A percentile compares a stretch with the other conserved stretches of the same genome.
Evolutionary conservation across 2,888 invertebrate species (phyloP).

Genomic region (Synanthedon andrenaeformis): DNA sequence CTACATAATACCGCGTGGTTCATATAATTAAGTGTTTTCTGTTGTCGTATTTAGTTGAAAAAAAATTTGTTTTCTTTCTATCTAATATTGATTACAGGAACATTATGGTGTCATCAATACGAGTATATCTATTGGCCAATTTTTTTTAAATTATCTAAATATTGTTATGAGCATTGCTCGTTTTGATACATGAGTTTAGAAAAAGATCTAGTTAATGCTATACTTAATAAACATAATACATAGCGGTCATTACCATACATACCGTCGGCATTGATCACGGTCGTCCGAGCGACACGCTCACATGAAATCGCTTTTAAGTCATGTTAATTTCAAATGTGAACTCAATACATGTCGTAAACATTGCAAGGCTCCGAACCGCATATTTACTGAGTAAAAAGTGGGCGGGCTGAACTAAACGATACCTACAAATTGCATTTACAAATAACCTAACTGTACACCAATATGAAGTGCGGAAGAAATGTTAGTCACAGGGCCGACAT

Average conservation of each 20-base stretch:
- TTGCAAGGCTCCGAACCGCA: conserved; percentile 43
- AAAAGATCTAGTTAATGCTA: not conserved
- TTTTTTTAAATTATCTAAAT: too few species aligned
- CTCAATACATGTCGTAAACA: conserved; percentile 31
- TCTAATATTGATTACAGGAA: too few species aligned
- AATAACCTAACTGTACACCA: not conserved
- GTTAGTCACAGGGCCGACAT: conserved; percentile 64
- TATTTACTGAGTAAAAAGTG: conserved; percentile 30
- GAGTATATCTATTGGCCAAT: too few species aligned
- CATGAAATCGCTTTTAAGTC: conserved; percentile 33
- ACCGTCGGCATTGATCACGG: conserved; percentile 47
- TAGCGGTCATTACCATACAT: conserved; percentile 35
- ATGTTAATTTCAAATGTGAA: conserved; percentile 40
- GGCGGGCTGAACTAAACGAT: conserved; percentile 17
- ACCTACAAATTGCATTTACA: not conserved
- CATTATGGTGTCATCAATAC: too few species aligned
- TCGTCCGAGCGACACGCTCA: conserved; percentile 20
- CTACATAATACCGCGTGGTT: too few species aligned
- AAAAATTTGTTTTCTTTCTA: too few species aligned
- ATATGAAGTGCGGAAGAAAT: conserved; percentile 43
- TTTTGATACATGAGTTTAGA: not conserved
- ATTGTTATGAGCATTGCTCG: too few species aligned
- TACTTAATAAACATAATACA: not conserved
- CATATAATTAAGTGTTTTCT: too few species aligned
- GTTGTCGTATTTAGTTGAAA: too few species aligned